These are phyloP conservation scores for Cosmia pyralina DNA, from an alignment of 2,888 invertebrate species.

Conservation along the genomic window DNA sequence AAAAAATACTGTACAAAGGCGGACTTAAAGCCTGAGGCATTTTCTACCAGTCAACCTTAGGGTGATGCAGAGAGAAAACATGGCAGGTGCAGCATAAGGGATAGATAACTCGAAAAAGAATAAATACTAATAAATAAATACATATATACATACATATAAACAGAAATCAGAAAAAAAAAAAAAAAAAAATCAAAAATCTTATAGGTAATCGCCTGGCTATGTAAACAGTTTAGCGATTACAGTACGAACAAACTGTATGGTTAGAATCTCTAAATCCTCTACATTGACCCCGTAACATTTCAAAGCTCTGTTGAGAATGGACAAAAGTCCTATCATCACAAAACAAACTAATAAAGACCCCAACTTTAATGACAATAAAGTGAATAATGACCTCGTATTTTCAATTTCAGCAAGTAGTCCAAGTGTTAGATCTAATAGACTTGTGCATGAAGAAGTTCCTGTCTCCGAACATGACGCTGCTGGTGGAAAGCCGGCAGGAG, in stretches of 20 bases:
- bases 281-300: neutral
- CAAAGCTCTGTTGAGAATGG: neutral
- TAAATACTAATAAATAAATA: no score
- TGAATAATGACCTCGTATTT: neutral
- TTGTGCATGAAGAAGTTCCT: constrained; percentile 92
- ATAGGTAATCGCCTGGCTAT: neutral
- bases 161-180: no score
- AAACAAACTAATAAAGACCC: neutral
- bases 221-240: neutral
- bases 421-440: constrained; percentile 92
- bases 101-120: no score
- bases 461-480: constrained; percentile 92
- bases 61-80: no score
- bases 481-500: constrained; percentile 91
- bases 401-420: constrained; percentile 90
- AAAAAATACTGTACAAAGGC: no score
- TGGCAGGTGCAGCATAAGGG: no score
- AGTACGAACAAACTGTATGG: neutral
- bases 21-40: no score
- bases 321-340: neutral
- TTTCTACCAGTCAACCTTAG: no score
- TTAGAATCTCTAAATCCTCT: neutral
- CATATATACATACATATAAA: no score
- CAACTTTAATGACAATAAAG: neutral
- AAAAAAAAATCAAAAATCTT: no score